phyloP scores from a whole-genome alignment of 2,113 vertebrate species.

The Proterorhinus semilunaris region DNA sequence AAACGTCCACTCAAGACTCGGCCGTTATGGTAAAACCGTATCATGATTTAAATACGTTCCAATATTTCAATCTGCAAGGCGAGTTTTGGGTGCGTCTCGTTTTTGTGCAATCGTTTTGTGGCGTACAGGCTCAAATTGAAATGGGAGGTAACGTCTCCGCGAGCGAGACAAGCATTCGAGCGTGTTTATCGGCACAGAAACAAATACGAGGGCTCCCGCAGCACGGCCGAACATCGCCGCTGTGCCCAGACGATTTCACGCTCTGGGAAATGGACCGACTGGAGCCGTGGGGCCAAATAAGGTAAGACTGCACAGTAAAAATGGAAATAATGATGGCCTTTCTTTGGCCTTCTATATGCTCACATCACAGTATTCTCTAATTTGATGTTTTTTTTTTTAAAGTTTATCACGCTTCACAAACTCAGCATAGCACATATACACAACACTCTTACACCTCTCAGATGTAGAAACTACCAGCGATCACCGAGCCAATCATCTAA shows the following conservation, averaged over 20 bases:
- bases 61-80: background rate
- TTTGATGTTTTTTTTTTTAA: too few relatives aligned
- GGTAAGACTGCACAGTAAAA: conserved; percentile 14
- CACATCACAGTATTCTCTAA: too few relatives aligned
- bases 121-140: conserved; percentile 17
- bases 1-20: too few relatives aligned
- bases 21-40: too few relatives aligned
- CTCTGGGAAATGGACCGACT: conserved; percentile 35
- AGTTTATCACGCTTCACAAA: too few relatives aligned
- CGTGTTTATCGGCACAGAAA: conserved; percentile 60
- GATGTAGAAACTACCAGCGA: too few relatives aligned
- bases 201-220: conserved; percentile 45
- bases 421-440: too few relatives aligned
- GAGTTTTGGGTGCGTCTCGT: conserved; percentile 1
- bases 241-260: conserved; percentile 58
- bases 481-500: too few relatives aligned
- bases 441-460: too few relatives aligned
- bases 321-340: background rate
- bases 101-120: conserved; percentile 34
- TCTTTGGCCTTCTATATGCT: too few relatives aligned
- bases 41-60: too few relatives aligned
- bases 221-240: conserved; percentile 43
- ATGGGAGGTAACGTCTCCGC: conserved; percentile 16
- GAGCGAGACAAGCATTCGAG: conserved; percentile 32
- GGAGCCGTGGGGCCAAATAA: conserved; percentile 40